Evolutionary conservation across 2,797 vertebrate genomes (phyloP).

Genomic region (Cyclopterus lumpus): DNA sequence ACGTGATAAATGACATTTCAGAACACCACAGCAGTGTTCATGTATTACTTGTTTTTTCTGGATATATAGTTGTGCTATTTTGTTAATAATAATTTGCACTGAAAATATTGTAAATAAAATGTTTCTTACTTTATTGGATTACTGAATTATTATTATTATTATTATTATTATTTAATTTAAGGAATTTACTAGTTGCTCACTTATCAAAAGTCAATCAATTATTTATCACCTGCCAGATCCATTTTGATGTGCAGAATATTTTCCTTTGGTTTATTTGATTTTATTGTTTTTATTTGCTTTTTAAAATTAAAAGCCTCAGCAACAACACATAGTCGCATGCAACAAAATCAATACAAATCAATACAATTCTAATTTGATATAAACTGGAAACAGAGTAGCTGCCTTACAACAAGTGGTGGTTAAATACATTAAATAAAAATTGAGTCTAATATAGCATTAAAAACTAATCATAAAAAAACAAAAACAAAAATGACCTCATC

Average conservation of each 20-base stretch:
- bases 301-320: background rate
- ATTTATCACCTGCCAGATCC: background rate
- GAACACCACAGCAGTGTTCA: slow-evolving; percentile 71
- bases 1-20: slow-evolving; percentile 60
- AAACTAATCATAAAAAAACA: background rate
- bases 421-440: background rate
- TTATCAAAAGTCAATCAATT: background rate
- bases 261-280: background rate
- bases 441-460: background rate
- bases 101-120: slow-evolving; percentile 96
- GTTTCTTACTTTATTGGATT: slow-evolving; percentile 84
- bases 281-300: background rate
- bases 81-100: slow-evolving; percentile 89
- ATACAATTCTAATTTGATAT: background rate
- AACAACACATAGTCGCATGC: background rate
- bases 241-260: background rate
- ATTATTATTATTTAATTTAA: background rate
- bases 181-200: background rate
- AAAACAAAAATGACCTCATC: too few species aligned
- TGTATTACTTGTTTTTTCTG: slow-evolving; percentile 66
- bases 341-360: background rate
- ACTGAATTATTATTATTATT: slow-evolving; percentile 12
- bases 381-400: background rate
- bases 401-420: background rate
- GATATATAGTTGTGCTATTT: slow-evolving; percentile 83